phyloP scores from a whole-genome alignment of 2,797 vertebrate genomes.

The Octomys mimax region DNA sequence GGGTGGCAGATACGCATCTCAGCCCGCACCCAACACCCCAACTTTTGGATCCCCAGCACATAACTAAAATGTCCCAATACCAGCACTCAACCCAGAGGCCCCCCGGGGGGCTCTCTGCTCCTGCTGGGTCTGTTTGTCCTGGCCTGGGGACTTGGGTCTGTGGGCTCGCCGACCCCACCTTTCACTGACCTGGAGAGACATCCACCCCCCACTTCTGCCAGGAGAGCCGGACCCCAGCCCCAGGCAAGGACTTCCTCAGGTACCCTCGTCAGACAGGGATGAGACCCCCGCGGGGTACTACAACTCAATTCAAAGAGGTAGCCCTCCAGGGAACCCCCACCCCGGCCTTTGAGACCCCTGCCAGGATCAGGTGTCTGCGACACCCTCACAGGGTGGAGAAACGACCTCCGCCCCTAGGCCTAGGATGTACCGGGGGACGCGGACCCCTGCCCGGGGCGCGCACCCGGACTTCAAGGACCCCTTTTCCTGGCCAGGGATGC shows the following conservation, averaged over 20 bases:
- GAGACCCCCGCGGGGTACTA: not conserved
- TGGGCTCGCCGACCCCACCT: not conserved
- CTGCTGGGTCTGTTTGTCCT: not conserved
- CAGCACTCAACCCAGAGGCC: not conserved
- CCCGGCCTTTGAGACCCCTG: not conserved
- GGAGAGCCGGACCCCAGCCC: not conserved
- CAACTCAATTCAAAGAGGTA: constrained; percentile 22
- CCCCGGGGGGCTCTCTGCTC: not conserved
- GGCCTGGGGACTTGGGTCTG: not conserved
- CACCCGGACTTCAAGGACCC: constrained; percentile 4
- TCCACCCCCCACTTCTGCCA: not conserved
- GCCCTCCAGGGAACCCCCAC: not conserved
- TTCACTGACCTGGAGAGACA: constrained; percentile 4
- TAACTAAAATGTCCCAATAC: not conserved
- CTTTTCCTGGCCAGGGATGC: not conserved
- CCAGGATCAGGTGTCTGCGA: constrained; percentile 20
- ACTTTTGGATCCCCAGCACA: constrained; percentile 5
- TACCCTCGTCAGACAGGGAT: not conserved
- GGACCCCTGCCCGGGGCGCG: not conserved
- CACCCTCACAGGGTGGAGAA: not conserved
- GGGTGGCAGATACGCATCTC: not conserved
- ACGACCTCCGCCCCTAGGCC: constrained; percentile 58
- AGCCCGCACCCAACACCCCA: constrained; percentile 30
- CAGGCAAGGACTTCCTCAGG: not conserved
- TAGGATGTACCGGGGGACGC: not conserved